phyloP scores from a whole-genome alignment of 53 echinoderm and acorn worm genomes.

The Apostichopus leukothele region DNA sequence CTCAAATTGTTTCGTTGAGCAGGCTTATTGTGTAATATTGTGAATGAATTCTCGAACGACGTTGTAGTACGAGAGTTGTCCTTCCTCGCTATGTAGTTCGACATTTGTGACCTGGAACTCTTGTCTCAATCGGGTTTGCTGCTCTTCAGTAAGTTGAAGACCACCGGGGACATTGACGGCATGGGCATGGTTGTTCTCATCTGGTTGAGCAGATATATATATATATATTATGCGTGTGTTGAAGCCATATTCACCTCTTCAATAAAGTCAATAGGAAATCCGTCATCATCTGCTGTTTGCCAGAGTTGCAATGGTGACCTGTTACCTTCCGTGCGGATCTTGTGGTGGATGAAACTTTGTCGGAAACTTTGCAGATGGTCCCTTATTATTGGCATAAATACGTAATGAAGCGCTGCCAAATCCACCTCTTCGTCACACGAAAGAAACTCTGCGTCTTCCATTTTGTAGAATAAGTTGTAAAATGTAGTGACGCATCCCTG shows the following conservation, averaged over 20 bases:
- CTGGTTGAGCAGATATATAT: no score
- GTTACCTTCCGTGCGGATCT: slow-evolving; percentile 60
- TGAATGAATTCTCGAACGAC: no score
- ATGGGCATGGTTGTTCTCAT: neutral
- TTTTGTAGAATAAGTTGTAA: slow-evolving; percentile 25
- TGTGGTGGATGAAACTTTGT: slow-evolving; percentile 65
- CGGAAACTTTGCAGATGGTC: slow-evolving; percentile 49
- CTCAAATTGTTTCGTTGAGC: no score
- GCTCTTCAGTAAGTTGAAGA: neutral
- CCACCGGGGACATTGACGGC: neutral
- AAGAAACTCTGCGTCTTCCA: slow-evolving; percentile 8
- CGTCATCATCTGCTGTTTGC: slow-evolving; percentile 25
- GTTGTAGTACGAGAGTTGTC: no score
- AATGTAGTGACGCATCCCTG: slow-evolving; percentile 18
- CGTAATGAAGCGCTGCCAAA: slow-evolving; percentile 28
- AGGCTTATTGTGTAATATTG: no score
- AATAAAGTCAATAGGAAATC: neutral
- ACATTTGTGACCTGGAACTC: no score
- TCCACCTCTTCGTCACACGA: neutral
- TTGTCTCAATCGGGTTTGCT: neutral
- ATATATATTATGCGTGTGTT: no score
- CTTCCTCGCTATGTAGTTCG: no score
- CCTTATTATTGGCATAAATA: slow-evolving; percentile 60
- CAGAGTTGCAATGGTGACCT: slow-evolving; percentile 62
- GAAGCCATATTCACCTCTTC: neutral